phyloP scores from a whole-genome alignment of 2,113 vertebrate genomes.

The Prunella himalayana region DNA sequence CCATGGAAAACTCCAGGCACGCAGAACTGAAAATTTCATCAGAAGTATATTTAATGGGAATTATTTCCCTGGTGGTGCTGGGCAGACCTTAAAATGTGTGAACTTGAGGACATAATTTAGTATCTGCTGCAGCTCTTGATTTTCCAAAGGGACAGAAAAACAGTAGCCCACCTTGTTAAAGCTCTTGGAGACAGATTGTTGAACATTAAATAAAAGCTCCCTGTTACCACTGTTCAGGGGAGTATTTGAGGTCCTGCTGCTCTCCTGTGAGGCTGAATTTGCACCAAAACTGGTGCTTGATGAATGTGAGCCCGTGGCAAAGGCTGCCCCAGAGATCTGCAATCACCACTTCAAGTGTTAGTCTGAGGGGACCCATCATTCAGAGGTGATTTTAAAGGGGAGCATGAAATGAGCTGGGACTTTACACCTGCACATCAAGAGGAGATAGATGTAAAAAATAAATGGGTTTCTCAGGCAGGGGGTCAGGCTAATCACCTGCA shows the following conservation, averaged over 20 bases:
- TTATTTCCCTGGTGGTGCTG: not conserved
- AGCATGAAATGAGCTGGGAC: not conserved
- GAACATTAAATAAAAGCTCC: constrained; percentile 16
- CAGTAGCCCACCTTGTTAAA: not conserved
- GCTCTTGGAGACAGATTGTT: not conserved
- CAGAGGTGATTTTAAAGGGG: not conserved
- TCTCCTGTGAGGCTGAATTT: not conserved
- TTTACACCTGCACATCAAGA: not conserved
- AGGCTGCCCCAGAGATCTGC: not conserved
- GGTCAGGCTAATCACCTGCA: not conserved
- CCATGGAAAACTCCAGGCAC: not conserved
- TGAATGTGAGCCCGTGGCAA: not conserved
- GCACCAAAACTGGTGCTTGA: not conserved
- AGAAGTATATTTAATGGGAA: not conserved
- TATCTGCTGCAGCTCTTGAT: not conserved
- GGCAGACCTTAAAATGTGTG: not conserved
- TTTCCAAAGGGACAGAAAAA: not conserved
- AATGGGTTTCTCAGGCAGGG: not conserved
- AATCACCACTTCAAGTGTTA: not conserved
- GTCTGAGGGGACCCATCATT: not conserved
- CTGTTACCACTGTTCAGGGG: not conserved
- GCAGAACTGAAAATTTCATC: not conserved
- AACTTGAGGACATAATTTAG: not conserved
- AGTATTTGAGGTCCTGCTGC: not conserved
- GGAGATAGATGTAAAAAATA: not conserved